Evolutionary conservation across 2,113 vertebrate species (phyloP), one percentile per base, ranked within the genome.

Genomic region (Numida meleagris): DNA sequence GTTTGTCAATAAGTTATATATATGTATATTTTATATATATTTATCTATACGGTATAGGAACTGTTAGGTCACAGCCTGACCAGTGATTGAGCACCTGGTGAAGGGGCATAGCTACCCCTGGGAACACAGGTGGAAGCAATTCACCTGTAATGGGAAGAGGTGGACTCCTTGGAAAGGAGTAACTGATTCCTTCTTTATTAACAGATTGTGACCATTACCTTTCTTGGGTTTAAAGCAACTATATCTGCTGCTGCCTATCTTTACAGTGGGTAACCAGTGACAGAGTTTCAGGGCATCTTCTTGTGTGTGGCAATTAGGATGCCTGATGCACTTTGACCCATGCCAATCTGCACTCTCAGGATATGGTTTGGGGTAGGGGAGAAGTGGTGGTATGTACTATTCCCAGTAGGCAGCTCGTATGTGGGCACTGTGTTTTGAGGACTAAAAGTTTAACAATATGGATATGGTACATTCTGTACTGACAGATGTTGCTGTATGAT

Each of bases 281-380:
- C n/a, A 76, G 14, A 53, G 4, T n/a, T 14, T 17, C 33, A 59
- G 5, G 10, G 4, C 16, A 53, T 12, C 6, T 62, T 65, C 24
- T 23, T 57, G 27, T 43, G 24, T 14, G 10, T 0, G 0, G 31
- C 29, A 27, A 10, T 4, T 33, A 46, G 2, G 4, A 51, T 14
- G 4, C 2, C 25, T 46, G 20, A 6, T 25, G 18, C 20, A 27
- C 19, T 40, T 65, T 76, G 38, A 34, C 16, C 4, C 40, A 20
- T 21, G 25, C 12, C n/a, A 88, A 57, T 40, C 7, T 43, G 1
- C 18, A 18, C n/a, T 70, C 45, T 48, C n/a, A 58, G 6, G 15
- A 20, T 14, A n/a, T 1, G 81, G 4, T 45, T 81, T 31, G 58
- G 45, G 9, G 33, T 12, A 58, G 12, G 31, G 15, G 31, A 33